Evolutionary conservation across 2,888 invertebrate species (phyloP).

Genomic region (Nomada goodeniana): DNA sequence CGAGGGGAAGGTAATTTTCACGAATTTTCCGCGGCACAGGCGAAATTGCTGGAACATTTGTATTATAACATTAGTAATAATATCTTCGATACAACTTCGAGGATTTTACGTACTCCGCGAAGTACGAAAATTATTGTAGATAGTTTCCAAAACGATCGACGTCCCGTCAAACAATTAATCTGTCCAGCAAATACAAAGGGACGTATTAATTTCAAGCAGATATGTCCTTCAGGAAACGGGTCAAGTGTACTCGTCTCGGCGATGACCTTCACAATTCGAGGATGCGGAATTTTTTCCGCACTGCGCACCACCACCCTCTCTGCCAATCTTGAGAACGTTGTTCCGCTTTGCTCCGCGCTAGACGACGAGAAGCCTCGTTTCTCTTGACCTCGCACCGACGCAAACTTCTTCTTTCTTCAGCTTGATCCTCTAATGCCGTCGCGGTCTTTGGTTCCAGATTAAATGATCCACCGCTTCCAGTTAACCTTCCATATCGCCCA

Average conservation of each 20-base stretch:
- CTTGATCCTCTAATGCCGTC: not conserved
- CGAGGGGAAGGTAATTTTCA: not conserved
- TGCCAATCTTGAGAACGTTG: not conserved
- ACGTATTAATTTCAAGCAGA: conserved; percentile 2
- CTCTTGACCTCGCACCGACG: conserved; percentile 27
- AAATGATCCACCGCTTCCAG: not conserved
- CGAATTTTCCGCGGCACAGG: no score
- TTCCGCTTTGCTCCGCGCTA: conserved; percentile 1
- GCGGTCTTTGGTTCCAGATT: not conserved
- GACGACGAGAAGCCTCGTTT: conserved; percentile 32
- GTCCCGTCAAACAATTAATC: not conserved
- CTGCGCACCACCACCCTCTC: conserved; percentile 31
- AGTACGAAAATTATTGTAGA: no score
- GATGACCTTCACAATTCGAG: conserved; percentile 65
- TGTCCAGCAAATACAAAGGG: not conserved
- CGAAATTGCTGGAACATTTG: no score
- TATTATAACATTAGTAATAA: no score
- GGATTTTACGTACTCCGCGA: no score
- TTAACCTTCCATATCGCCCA: no score
- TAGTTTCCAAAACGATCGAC: no score
- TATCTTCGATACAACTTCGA: no score
- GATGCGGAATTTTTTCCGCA: conserved; percentile 58
- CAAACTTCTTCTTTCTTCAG: not conserved
- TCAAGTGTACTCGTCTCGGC: conserved; percentile 65
- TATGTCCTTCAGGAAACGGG: conserved; percentile 63